Evolutionary conservation across 2,888 invertebrate genomes (phyloP).

Genomic region (Tiliacea citrago): DNA sequence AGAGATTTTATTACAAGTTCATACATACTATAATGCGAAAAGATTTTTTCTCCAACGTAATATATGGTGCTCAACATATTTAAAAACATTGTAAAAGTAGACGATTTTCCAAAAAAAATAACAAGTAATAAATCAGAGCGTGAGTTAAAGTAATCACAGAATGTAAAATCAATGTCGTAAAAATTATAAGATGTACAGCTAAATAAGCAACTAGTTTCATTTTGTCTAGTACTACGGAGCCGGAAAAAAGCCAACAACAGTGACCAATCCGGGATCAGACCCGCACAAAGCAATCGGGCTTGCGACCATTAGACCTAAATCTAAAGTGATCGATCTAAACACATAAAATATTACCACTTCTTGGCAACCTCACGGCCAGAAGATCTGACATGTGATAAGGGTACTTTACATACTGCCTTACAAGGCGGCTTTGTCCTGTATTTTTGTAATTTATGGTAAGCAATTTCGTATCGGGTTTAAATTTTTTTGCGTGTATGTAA

Average conservation of each 20-base stretch:
- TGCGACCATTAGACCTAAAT: background rate
- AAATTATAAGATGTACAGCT: no score
- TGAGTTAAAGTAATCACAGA: no score
- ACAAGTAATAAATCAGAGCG: no score
- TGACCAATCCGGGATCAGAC: background rate
- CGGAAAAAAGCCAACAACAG: background rate
- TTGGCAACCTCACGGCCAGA: background rate
- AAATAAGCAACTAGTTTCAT: no score
- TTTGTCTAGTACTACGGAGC: no score
- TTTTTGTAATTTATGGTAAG: slow-evolving; percentile 41
- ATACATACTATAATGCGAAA: no score
- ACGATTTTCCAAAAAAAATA: no score
- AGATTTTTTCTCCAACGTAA: no score
- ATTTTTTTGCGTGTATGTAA: background rate
- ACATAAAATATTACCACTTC: background rate
- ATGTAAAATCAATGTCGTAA: no score
- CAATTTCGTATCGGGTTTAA: slow-evolving; percentile 22
- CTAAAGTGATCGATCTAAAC: background rate
- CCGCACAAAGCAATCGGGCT: background rate
- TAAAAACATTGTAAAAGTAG: no score
- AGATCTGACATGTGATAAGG: slow-evolving; percentile 47
- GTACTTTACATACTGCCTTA: slow-evolving; percentile 27
- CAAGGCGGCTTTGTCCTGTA: slow-evolving; percentile 2
- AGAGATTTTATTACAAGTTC: no score
- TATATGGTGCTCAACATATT: no score